Evolutionary conservation across 2,888 invertebrate species (phyloP).

Genomic region (Xestia rhomboidea): DNA sequence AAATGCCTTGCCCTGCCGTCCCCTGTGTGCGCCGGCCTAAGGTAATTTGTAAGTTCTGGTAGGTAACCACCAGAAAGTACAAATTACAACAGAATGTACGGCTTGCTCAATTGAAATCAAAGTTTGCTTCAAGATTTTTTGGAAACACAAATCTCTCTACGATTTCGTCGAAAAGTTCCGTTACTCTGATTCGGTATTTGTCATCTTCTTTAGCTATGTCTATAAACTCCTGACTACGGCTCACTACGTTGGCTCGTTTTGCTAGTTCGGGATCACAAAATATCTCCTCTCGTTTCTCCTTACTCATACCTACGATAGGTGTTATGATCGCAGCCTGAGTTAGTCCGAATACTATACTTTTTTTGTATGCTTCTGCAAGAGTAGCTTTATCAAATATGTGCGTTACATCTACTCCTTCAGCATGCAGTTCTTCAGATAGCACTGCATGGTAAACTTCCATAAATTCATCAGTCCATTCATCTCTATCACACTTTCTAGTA

Average conservation of each 20-base stretch:
- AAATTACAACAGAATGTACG: not conserved
- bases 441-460: constrained; percentile 90
- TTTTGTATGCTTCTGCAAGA: constrained; percentile 75
- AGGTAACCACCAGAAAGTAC: not conserved
- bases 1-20: not conserved
- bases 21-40: not conserved
- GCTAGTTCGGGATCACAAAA: constrained; percentile 76
- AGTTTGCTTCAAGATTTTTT: constrained; percentile 25
- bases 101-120: not conserved
- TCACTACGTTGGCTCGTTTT: constrained; percentile 73
- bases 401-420: constrained; percentile 72
- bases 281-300: constrained; percentile 73
- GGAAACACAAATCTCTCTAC: constrained; percentile 84
- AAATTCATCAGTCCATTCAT: constrained; percentile 83
- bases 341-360: constrained; percentile 80
- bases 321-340: constrained; percentile 83
- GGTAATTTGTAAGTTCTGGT: no score
- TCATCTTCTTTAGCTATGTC: constrained; percentile 75
- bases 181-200: constrained; percentile 82
- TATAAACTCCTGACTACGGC: constrained; percentile 81
- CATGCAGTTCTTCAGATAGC: constrained; percentile 83
- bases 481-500: constrained; percentile 83
- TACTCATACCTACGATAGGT: constrained; percentile 78
- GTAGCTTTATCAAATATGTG: constrained; percentile 71
- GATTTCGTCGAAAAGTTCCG: constrained; percentile 90